These are phyloP conservation scores for Phataginus tricuspis DNA, from an alignment of 2,797 vertebrate species.

Conservation along the genomic window DNA sequence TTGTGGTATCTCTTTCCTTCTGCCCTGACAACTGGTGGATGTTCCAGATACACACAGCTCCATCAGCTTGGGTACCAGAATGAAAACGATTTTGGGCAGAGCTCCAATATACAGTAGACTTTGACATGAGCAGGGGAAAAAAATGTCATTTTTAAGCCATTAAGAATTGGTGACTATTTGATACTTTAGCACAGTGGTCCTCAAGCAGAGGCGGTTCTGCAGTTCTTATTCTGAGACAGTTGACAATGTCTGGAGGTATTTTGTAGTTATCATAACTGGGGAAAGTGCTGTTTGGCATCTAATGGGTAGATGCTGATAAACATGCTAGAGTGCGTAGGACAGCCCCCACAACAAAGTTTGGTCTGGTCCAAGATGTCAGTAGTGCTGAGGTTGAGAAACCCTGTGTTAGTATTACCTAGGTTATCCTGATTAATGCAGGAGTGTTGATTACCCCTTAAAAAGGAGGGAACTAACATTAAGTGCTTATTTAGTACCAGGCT, in stretches of 20 bases:
- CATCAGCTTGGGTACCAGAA: neutral
- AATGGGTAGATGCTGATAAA: neutral
- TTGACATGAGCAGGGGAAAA: neutral
- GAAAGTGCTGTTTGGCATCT: neutral
- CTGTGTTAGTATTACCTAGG: constrained; percentile 1
- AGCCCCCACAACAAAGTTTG: neutral
- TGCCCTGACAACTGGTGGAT: neutral
- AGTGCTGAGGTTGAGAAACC: constrained; percentile 36
- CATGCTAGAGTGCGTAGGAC: neutral
- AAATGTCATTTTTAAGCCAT: neutral
- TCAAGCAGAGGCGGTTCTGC: neutral
- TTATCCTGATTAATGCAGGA: neutral
- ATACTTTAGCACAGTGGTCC: neutral
- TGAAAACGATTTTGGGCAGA: neutral
- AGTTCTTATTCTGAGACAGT: neutral
- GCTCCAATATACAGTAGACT: neutral
- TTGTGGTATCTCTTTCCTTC: constrained; percentile 29
- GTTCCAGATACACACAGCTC: neutral
- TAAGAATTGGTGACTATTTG: constrained; percentile 6
- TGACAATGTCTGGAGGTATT: neutral
- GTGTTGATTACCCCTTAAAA: neutral
- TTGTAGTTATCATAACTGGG: neutral
- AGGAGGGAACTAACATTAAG: neutral
- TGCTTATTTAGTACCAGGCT: neutral
- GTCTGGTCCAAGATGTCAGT: neutral